Evolutionary conservation across 2,888 invertebrate species (phyloP), one percentile per base, ranked within the genome.

Genomic region (Heliconius ismenius): DNA sequence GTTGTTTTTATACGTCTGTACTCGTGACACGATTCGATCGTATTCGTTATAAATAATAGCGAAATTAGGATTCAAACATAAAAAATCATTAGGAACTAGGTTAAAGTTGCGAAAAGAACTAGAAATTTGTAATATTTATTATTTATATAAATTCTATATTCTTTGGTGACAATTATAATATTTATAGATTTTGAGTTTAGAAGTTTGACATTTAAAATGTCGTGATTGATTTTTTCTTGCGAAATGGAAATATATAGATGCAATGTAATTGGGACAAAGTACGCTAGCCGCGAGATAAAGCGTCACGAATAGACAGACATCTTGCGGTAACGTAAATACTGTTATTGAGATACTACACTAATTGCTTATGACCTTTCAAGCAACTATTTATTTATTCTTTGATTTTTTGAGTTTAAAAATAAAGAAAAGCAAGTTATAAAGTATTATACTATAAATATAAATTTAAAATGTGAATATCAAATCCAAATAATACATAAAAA

Each of bases 181-280:
- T 58, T 58, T n/a, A 26, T n/a, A 62, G 13, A 62, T 62, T 62
- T 62, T 15, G 15, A 62, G 15, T 13, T 39, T 15, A n/a, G 1
- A 76, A 60, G 36, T 74, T 60, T 65, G 72, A 72, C 73, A 78
- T 73, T 75, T 73, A 60, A 73, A 49, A 72, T 75, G 62, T 76
- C 78, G 78, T 78, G 79, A 79, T 78, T 24, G 49, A 75, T 67
- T 60, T 75, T 73, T 74, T 75, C 63, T 79, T 76, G 18, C 73
- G 73, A 78, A 79, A 79, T n/a, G 60, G 49, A 72, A 63, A 64
- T 24, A 43, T 43, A 3, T 67, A 18, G 67, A 26, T 43, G 67
- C 39, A 39, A 26, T 68, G 32, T 69, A 43, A 73, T 77, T 69
- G 58, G 63, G 64, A 79, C 74, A 76, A 68, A 43, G 28, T 68